Evolutionary conservation across 2,113 vertebrate genomes (phyloP), one percentile per base, ranked within the genome.

Genomic region (Cygnus buccinator): DNA sequence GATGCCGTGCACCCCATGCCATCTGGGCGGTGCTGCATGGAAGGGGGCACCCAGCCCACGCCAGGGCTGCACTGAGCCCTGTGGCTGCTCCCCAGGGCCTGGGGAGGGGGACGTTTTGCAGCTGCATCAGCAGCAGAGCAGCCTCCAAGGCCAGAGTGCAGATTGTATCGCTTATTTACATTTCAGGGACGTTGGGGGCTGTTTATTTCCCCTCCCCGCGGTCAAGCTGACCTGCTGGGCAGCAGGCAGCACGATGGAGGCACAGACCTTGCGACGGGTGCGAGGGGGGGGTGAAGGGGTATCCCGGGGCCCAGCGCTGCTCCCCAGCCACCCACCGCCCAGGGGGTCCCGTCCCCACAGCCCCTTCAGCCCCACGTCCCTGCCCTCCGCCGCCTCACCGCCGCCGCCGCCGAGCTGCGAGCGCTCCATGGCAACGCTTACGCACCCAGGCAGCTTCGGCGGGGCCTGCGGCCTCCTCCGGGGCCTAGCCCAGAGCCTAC

Each of bases 191-290:
- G 16, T 2, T 12, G 39, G 28, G 35, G 26, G 70, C 41, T 23
- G 62, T 6, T 44, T 11, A 28, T 5, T 21, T 4, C 44, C 61
- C 13, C 62, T 66, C 10, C 73, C 9, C 3, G 76, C 37, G 89
- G 93, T 94, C 95, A 68, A 54, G n/a, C 54, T 82, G 94, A 89
- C 92, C 90, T 41, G 5, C 25, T 6, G 58, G 23, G 13, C 11
- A 14, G 57, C 73, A 18, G 74, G 23, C 48, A 13, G 75, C 6
- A 7, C 9, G 21, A 9, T 8, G 17, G 39, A 39, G 25, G 11
- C 35, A 5, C 65, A 37, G 76, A 26, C 48, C 59, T 44, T 28
- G 41, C 18, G 11, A 48, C 20, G 46, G 46, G 46, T 48, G 46
- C 46, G 3, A 6, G 46, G 20, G 46, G 20, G 46, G 17, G 19